Evolutionary conservation across 30 jellyfish, hydroid and myxozoan genomes (phyloP), one percentile per base, ranked within the genome.

Genomic region (Hydractinia symbiolongicarpus): DNA sequence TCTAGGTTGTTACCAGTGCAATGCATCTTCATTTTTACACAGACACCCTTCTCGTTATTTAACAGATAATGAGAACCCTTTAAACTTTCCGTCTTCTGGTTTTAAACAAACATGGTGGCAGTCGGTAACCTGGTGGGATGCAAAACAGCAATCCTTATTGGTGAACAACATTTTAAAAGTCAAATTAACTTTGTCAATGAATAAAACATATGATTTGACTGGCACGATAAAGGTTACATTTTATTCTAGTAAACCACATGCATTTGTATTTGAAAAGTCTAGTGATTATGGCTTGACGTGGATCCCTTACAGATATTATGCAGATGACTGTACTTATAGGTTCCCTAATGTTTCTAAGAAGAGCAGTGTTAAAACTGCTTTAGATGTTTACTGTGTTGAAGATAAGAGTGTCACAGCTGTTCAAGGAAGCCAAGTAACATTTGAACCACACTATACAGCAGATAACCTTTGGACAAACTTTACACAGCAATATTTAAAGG

Each of bases 121-220:
- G 56, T 84, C 95, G 5, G 81, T 89, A 52, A 89, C 96, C 4
- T 89, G 96, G 96, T 89, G 96, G 96, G 96, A 89, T 57, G 96
- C 96, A 5, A 15, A 58, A 52, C 83, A 73, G 74, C 57, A 86
- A 16, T 89, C 88, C 5, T 74, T 84, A 5, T 80, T 89, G 8
- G 67, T 81, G 57, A 88, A 85, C 51, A 55, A 55, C 57, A 80
- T 86, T 13, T 66, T 89, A 4, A 89, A 89, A 89, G 91, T 84
- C 9, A 84, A 89, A 66, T 68, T 89, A 16, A 89, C 95, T 5
- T 61, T 89, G 10, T 83, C 95, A 49, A 54, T 89, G 78, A 84
- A 83, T 61, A 89, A 89, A 67, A 57, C 84, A 13, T 84, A 66
- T 84, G 96, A 77, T 66, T 69, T 89, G 61, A 89, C 96, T 40